A percentile compares a stretch with the other conserved stretches of the same genome.
Evolutionary conservation across 2,797 vertebrate genomes (phyloP).

Genomic region (Lagorchestes hirsutus): DNA sequence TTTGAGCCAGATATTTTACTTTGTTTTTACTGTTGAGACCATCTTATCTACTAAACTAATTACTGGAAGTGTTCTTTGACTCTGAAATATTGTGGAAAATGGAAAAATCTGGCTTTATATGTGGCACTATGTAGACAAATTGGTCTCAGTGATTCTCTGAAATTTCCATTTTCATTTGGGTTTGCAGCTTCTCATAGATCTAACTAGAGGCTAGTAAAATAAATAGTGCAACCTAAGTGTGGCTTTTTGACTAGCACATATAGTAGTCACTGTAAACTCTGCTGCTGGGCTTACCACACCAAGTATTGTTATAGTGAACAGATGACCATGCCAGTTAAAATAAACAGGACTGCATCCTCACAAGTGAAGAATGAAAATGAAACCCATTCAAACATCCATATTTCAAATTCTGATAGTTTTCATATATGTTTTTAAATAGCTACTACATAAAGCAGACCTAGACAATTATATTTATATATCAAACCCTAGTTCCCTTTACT

Average conservation of each 20-base stretch:
- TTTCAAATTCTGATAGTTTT: constrained; percentile 61
- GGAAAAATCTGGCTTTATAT: background rate
- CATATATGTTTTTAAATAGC: constrained; percentile 20
- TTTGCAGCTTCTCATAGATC: accelerated
- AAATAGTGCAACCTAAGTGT: background rate
- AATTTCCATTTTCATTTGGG: background rate
- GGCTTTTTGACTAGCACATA: background rate
- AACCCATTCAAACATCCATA: constrained; percentile 42
- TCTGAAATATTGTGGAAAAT: background rate
- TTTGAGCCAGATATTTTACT: background rate
- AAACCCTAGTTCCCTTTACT: constrained; percentile 20
- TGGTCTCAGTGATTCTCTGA: background rate
- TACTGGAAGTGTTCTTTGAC: background rate
- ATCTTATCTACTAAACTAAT: constrained; percentile 6
- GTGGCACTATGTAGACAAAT: background rate
- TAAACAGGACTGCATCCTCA: constrained; percentile 7
- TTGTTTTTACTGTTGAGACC: constrained; percentile 29
- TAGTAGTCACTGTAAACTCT: background rate
- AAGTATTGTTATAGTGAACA: constrained; percentile 19
- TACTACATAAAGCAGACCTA: constrained; percentile 35
- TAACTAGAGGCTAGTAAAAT: accelerated
- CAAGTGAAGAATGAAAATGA: background rate
- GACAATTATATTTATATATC: constrained; percentile 18
- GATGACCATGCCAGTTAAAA: constrained; percentile 14
- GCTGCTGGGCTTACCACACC: background rate